phyloP scores from a whole-genome alignment of 2,888 invertebrate genomes.

The Cataglyphis altisquamis region DNA sequence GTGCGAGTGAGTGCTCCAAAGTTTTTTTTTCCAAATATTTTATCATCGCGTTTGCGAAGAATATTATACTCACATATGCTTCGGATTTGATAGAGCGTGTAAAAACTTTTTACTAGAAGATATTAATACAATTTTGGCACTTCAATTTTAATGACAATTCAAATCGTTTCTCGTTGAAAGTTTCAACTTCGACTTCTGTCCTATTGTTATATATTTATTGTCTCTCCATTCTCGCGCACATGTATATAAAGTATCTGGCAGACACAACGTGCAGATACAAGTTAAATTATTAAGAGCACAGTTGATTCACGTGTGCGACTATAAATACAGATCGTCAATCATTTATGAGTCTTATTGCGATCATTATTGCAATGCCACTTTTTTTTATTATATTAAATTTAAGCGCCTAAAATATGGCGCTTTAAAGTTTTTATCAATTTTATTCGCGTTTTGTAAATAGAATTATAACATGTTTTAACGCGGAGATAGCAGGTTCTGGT shows the following conservation, averaged over 20 bases:
- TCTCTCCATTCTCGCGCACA: background rate
- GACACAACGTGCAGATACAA: background rate
- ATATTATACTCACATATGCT: background rate
- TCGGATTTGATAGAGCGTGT: background rate
- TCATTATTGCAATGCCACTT: background rate
- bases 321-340: constrained; percentile 46
- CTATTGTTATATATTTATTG: background rate
- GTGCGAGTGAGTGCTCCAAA: background rate
- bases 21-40: background rate
- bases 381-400: background rate
- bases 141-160: background rate
- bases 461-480: constrained; percentile 22
- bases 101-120: background rate
- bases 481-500: constrained; percentile 7
- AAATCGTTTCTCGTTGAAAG: constrained; percentile 14
- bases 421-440: background rate
- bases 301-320: constrained; percentile 59
- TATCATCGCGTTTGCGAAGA: background rate
- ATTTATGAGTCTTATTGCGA: background rate
- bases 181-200: background rate
- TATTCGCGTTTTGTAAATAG: constrained; percentile 6
- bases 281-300: constrained; percentile 60
- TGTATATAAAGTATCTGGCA: background rate
- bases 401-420: background rate
- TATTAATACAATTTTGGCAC: background rate